phyloP scores from a whole-genome alignment of 2,888 invertebrate genomes.

The Apamea epomidion region DNA sequence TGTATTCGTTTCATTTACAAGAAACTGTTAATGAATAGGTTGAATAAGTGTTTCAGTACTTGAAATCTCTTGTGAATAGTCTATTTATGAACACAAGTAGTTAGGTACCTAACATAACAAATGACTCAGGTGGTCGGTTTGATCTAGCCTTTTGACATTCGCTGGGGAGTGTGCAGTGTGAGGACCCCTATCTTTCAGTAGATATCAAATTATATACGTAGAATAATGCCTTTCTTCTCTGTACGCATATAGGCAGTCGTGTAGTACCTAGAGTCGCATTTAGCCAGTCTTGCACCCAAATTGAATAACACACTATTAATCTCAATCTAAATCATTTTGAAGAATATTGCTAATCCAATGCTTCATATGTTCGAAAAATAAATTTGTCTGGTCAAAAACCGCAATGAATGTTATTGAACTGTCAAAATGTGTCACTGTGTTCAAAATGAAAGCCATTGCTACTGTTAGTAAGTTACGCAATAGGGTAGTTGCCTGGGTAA shows the following conservation, averaged over 20 bases:
- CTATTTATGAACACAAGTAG: conserved; percentile 5
- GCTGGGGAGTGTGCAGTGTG: too few species aligned
- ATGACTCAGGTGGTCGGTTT: not conserved
- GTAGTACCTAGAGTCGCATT: not conserved
- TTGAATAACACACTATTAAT: not conserved
- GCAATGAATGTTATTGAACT: not conserved
- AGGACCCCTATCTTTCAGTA: not conserved
- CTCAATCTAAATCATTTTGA: not conserved
- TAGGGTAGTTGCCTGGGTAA: too few species aligned
- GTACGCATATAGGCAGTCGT: not conserved
- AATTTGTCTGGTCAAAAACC: too few species aligned
- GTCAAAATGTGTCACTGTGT: too few species aligned
- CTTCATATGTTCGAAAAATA: too few species aligned
- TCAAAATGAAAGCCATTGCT: not conserved
- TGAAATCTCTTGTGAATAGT: conserved; percentile 15
- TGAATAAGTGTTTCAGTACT: conserved; percentile 13
- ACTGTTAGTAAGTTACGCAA: not conserved
- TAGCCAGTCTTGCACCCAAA: not conserved
- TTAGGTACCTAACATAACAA: not conserved
- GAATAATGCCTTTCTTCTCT: not conserved
- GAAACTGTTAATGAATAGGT: conserved; percentile 31
- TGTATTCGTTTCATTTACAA: conserved; percentile 37
- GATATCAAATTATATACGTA: not conserved
- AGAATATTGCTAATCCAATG: not conserved
- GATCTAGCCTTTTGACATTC: not conserved